Percentiles rank a stretch among this genome's conserved stretches.
Conservation (phyloP, 2,113 vertebrate genomes). For the Peromyscus californicus region DNA sequence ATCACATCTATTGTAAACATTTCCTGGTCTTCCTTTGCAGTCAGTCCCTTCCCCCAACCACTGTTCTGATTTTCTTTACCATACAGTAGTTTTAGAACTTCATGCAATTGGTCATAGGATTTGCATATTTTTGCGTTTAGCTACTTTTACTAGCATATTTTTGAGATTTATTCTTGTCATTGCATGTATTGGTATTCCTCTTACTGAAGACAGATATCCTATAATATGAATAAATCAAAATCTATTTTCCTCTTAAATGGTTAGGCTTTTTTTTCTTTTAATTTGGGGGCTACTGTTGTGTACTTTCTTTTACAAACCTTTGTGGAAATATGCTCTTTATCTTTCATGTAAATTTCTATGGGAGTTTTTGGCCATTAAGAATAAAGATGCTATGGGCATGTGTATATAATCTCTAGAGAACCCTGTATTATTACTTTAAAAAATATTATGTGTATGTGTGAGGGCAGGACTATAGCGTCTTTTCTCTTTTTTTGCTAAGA, state of each 20-base stretch:
- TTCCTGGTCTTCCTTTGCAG: not conserved
- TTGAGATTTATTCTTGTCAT: not conserved
- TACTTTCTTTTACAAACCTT: not conserved
- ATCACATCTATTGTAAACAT: not conserved
- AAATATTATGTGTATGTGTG: not conserved
- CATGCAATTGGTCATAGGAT: not conserved
- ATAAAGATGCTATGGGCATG: not conserved
- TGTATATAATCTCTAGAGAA: not conserved
- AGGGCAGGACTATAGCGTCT: not conserved
- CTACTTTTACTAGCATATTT: slow-evolving; percentile 38
- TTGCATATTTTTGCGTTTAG: not conserved
- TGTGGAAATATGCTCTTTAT: not conserved
- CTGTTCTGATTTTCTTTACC: slow-evolving; percentile 23
- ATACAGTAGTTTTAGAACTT: not conserved
- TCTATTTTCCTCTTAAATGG: not conserved
- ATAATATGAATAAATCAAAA: not conserved
- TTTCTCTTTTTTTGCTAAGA: not conserved
- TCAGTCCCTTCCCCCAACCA: not conserved
- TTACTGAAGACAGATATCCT: not conserved
- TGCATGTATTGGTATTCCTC: not conserved
- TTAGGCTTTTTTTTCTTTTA: not conserved
- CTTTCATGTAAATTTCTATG: not conserved
- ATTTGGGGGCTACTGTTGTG: not conserved
- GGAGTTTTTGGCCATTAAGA: not conserved
- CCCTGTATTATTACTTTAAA: not conserved